Base-by-base conservation (phyloP, 2,888 invertebrate species). In the Tiliacea citrago region DNA sequence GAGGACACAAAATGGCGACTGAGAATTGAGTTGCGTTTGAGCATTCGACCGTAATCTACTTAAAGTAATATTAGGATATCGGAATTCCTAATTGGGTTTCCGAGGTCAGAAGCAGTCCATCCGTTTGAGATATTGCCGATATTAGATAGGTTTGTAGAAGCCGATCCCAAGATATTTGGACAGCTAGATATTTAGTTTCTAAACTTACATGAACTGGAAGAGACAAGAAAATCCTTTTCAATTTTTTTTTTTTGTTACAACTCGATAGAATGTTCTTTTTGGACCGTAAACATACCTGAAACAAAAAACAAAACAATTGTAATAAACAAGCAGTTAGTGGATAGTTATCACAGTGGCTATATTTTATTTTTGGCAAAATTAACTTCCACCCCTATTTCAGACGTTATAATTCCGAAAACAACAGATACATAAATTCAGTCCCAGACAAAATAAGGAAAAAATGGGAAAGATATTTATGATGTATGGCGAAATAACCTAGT, bases 391-490 rank as follows among this genome's bases (percentile, higher is more conserved):
- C 58, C 73, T 75, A 70, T 61, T 73, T 67, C 49, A 66, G 77
- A 70, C 60, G 74, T 75, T 78, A 75, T 86, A 82, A 73, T 78
- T 68, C 66, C 57, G 68, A 65, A 76, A 86, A 86, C 87, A 86
- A 85, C 83, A 87, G 78, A 77, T 65, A 77, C 78, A 87, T 86
- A 83, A 83, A 87, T 79, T 73, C 42, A 47, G 76, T 67, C 45
- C 42, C 39, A 55, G 49, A 67, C 68, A 83, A 77, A 83, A 86
- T 68, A 73, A 73, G 74, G 83, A 53, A 79, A 84, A 81, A 72
- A 72, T 69, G 68, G 66, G 18, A 21, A 72, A 47, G 9, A 67
- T 79, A 73, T 83, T 80, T 80, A 81, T 85, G 77, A 71, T 75
- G 58, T 55, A 70, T 29, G 6, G 18, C 42, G 62, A 53, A 45